These are phyloP conservation scores for Anorthoa munda DNA, from an alignment of 2,888 invertebrate species.

Conservation along the genomic window DNA sequence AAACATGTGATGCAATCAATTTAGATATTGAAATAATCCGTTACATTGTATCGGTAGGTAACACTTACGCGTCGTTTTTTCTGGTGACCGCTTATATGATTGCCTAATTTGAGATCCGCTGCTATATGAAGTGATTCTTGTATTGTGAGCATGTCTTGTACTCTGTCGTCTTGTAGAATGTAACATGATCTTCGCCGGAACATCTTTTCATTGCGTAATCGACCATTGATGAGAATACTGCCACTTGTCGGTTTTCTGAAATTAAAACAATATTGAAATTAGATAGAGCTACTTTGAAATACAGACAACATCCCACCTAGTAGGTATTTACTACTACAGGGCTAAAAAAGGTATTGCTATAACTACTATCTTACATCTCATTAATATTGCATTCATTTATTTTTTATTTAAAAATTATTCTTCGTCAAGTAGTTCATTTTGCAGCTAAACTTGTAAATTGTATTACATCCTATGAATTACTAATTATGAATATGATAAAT, in stretches of 20 bases:
- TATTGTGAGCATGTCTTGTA: constrained; percentile 96
- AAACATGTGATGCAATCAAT: constrained; percentile 33
- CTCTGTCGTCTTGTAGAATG: constrained; percentile 96
- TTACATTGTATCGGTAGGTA: constrained; percentile 10
- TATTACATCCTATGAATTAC: neutral
- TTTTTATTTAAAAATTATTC: too few species aligned
- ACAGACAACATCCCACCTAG: neutral
- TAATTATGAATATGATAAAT: neutral
- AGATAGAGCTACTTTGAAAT: neutral
- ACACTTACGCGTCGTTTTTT: constrained; percentile 92
- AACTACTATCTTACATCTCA: neutral
- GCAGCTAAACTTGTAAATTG: neutral
- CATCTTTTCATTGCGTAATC: constrained; percentile 91
- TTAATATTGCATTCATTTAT: neutral
- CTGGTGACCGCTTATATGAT: constrained; percentile 91
- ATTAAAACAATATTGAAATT: constrained; percentile 44
- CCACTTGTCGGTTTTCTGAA: constrained; percentile 91
- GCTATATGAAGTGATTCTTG: constrained; percentile 96
- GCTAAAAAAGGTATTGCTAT: neutral
- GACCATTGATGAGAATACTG: constrained; percentile 93
- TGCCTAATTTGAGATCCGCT: constrained; percentile 96
- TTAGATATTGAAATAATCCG: constrained; percentile 36
- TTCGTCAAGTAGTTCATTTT: neutral
- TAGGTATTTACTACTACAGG: neutral
- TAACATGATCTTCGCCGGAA: constrained; percentile 95